Conservation (phyloP, 2,113 vertebrate species). For the Chlorodrepanis virens region DNA sequence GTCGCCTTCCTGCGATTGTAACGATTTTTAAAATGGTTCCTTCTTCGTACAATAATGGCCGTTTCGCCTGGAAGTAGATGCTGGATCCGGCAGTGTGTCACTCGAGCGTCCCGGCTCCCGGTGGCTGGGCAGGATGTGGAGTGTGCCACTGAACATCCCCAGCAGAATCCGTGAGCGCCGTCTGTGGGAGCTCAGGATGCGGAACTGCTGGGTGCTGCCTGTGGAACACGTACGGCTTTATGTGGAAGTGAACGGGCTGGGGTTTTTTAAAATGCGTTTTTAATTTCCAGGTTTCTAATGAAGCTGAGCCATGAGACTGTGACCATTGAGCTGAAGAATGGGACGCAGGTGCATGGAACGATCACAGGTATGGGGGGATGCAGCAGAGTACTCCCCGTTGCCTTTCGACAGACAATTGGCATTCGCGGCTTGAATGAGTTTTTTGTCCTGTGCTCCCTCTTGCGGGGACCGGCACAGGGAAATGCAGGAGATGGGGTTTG, state of each 20-base stretch:
- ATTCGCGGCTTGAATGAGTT: not conserved
- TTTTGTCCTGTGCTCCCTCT: not conserved
- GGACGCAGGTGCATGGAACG: constrained; percentile 96
- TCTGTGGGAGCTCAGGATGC: accelerated
- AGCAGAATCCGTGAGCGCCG: accelerated
- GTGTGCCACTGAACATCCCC: accelerated
- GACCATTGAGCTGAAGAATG: constrained; percentile 97
- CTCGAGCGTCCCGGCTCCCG: accelerated
- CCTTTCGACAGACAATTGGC: not conserved
- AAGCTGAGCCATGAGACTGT: constrained; percentile 99
- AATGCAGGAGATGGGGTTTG: not conserved
- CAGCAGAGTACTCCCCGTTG: accelerated
- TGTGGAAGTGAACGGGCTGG: not conserved
- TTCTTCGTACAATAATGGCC: not conserved
- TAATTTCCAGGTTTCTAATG: constrained; percentile 91
- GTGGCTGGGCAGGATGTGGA: accelerated
- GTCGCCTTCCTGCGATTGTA: no score
- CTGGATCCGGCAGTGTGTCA: not conserved
- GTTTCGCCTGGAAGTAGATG: not conserved
- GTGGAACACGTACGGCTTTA: accelerated
- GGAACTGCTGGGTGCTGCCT: accelerated
- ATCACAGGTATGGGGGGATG: constrained; percentile 84
- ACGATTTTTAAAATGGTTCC: not conserved
- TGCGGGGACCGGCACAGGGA: not conserved
- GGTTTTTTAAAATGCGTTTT: not conserved